phyloP scores from a whole-genome alignment of 2,113 vertebrate genomes.

The Ictalurus punctatus region DNA sequence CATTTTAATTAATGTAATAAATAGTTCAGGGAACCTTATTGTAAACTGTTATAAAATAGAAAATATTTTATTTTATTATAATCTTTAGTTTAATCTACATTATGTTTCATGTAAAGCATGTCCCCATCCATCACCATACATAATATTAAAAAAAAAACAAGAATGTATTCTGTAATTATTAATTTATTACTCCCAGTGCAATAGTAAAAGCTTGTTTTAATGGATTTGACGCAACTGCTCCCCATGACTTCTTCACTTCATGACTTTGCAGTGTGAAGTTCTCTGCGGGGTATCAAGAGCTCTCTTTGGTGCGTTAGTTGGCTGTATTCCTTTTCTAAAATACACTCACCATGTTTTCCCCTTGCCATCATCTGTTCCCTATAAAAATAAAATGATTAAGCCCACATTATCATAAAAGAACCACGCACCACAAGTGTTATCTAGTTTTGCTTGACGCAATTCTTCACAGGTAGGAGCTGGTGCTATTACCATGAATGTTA shows the following conservation, averaged over 20 bases:
- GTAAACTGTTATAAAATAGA: too few species aligned
- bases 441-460: not conserved
- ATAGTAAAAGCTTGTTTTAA: constrained; percentile 1
- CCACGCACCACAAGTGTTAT: not conserved
- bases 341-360: constrained; percentile 6
- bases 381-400: not conserved
- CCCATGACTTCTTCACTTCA: constrained; percentile 14
- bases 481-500: constrained; percentile 7
- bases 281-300: constrained; percentile 23
- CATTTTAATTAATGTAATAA: too few species aligned
- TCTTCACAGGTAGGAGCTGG: constrained; percentile 20
- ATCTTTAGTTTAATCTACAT: not conserved
- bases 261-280: constrained; percentile 29
- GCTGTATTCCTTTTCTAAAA: constrained; percentile 9
- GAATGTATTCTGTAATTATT: not conserved
- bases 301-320: not conserved
- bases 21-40: too few species aligned
- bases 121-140: not conserved
- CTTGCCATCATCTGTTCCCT: constrained; percentile 13
- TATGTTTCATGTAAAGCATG: not conserved
- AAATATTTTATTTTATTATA: too few species aligned
- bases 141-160: not conserved
- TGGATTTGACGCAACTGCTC: constrained; percentile 16
- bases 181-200: not conserved
- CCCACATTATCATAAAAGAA: not conserved